phyloP scores from a whole-genome alignment of 2,888 invertebrate genomes.

The Andricus quercusramuli region DNA sequence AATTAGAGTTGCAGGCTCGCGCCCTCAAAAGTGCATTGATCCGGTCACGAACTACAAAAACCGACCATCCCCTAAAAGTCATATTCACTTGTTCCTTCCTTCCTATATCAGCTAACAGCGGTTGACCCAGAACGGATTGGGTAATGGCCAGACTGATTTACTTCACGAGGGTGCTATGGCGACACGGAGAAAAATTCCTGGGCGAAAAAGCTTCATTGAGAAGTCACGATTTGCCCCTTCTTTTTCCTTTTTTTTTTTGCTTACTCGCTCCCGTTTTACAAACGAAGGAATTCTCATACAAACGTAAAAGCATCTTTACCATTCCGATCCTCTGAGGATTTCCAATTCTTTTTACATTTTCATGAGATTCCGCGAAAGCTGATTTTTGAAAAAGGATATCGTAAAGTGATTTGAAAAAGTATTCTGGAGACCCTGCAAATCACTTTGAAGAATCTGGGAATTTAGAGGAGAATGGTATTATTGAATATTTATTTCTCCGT shows the following conservation, averaged over 20 bases:
- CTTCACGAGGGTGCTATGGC: background rate
- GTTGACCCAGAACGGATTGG: conserved; percentile 42
- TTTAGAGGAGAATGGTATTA: too few relatives aligned
- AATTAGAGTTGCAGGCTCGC: conserved; percentile 69
- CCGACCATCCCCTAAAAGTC: background rate
- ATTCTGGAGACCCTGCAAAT: background rate
- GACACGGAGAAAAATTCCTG: conserved; percentile 16
- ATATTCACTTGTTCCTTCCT: conserved; percentile 34
- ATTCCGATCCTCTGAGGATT: conserved; percentile 3
- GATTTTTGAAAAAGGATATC: background rate
- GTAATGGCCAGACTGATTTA: conserved; percentile 23
- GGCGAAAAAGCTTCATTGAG: conserved; percentile 42
- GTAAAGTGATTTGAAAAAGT: background rate
- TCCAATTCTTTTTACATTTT: conserved; percentile 18
- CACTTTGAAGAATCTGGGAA: background rate
- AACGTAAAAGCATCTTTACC: background rate
- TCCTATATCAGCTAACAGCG: background rate
- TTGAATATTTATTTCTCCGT: too few relatives aligned
- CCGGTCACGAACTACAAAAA: conserved; percentile 70
- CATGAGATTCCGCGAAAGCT: background rate
- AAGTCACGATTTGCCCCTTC: conserved; percentile 48
- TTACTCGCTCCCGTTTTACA: conserved; percentile 47
- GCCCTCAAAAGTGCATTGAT: conserved; percentile 69
- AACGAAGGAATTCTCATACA: conserved; percentile 44
- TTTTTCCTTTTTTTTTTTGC: conserved; percentile 9